phyloP scores from a whole-genome alignment of 1,140 invertebrate species.

The Ectropis grisescens region DNA sequence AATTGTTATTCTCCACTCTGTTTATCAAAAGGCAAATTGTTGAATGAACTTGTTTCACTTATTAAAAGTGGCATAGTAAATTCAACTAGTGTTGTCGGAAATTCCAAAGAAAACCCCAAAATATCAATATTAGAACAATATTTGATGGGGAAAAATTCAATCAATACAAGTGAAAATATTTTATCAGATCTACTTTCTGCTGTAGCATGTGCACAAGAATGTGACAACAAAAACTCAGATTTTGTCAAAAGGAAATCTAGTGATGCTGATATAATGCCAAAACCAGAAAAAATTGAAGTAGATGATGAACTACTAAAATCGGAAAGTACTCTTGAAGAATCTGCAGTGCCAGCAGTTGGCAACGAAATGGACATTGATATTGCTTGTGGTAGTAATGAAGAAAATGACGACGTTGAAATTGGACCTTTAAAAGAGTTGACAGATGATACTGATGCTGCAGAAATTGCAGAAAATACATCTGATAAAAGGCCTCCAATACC shows the following conservation, averaged over 20 bases:
- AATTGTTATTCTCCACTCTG: constrained; percentile 86
- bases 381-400: constrained; percentile 46
- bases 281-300: constrained; percentile 37
- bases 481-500: constrained; percentile 61
- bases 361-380: constrained; percentile 70
- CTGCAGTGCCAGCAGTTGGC: constrained; percentile 60
- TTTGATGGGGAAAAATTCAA: constrained; percentile 51
- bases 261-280: constrained; percentile 58
- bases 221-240: constrained; percentile 57
- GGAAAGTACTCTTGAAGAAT: constrained; percentile 59
- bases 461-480: constrained; percentile 12
- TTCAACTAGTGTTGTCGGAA: constrained; percentile 27
- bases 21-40: constrained; percentile 76
- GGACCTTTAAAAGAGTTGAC: constrained; percentile 57
- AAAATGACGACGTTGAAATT: constrained; percentile 60
- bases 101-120: constrained; percentile 54
- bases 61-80: constrained; percentile 73
- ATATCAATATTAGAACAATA: constrained; percentile 65
- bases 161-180: constrained; percentile 60
- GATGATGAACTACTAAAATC: constrained; percentile 39
- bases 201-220: constrained; percentile 70
- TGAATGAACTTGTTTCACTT: constrained; percentile 76
- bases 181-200: constrained; percentile 73
- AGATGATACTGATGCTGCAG: constrained; percentile 49
- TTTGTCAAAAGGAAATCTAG: constrained; percentile 59